Evolutionary conservation across 2,888 invertebrate genomes (phyloP), one percentile per base, ranked within the genome.

Genomic region (Agrochola macilenta): DNA sequence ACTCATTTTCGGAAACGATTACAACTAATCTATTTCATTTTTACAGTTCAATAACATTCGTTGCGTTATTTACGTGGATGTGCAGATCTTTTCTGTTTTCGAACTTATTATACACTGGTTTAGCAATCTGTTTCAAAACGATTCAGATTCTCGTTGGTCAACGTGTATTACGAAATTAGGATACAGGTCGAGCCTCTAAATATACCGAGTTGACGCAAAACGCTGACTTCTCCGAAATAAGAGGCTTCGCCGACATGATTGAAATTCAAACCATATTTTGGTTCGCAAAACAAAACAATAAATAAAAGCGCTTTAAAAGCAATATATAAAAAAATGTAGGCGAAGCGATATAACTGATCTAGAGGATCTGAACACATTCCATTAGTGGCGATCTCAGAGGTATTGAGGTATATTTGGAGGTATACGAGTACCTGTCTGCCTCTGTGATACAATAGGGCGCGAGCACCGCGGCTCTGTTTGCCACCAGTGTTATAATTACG

Each of bases 211-310:
- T 26, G 57, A 43, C 79, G 26, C 49, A 70, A 8, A 43, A 26
- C 52, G 23, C 52, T 7, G 35, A 82, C 46, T 52, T 76, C 57
- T 61, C 26, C 43, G 12, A 70, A 69, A 75, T 52, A 77, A 52
- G n/a, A 61, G 35, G 35, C 23, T 20, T 57, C 58, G 30, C 3
- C 60, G 65, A 46, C 52, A 70, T 54, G 52, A 65, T 73, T 61
- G 69, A 58, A 69, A 81, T 81, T 85, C 43, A 72, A 85, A 84
- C 70, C 74, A 81, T 66, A 73, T 75, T 75, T 65, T 35, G 30
- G 14, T 61, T 60, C 39, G n/a, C 39, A 54, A 69, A 68, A 72
- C 69, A 57, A 64, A 30, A 49, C 20, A 46, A 52, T 65, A 39
- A 46, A 81, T 64, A 64, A 81, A 79, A 75, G 54, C 71, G 76